A percentile compares a stretch with the other conserved stretches of the same genome.
These are phyloP conservation scores for Notiomystis cincta DNA, from an alignment of 2,113 vertebrate genomes.

Conservation along the genomic window DNA sequence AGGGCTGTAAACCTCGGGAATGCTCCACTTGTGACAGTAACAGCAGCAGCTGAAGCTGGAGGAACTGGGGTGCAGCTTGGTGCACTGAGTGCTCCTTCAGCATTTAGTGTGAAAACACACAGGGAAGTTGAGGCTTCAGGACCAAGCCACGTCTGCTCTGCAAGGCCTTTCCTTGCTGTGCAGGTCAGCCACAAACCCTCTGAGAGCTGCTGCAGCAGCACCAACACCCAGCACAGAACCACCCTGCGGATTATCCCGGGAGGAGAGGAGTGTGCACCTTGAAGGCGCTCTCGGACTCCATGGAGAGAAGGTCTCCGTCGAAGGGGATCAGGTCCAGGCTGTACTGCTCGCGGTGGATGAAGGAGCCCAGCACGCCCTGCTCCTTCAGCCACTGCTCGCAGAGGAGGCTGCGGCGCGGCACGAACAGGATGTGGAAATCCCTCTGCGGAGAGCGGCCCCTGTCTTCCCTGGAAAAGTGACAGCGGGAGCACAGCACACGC, in stretches of 20 bases:
- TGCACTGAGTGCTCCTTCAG: background rate
- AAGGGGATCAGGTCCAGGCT: constrained; percentile 95
- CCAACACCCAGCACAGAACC: background rate
- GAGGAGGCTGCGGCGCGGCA: constrained; percentile 90
- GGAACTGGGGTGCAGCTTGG: rapidly evolving
- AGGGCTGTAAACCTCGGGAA: background rate
- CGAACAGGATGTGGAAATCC: constrained; percentile 95
- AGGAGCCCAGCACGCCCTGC: constrained; percentile 87
- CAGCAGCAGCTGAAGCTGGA: background rate
- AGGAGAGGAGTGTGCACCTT: constrained; percentile 66
- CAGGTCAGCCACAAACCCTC: background rate
- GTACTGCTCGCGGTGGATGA: constrained; percentile 91
- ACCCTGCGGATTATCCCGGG: too few species aligned
- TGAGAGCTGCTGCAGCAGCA: background rate
- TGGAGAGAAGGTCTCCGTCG: constrained; percentile 93
- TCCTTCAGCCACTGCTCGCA: constrained; percentile 95
- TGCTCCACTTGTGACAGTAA: background rate
- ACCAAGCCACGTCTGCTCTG: background rate
- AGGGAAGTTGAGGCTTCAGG: background rate
- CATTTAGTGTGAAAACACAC: background rate
- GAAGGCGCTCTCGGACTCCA: constrained; percentile 94
- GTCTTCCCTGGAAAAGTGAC: constrained; percentile 79
- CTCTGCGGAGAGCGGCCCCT: constrained; percentile 78
- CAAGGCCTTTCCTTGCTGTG: background rate
- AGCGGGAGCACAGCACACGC: background rate